Base-by-base conservation (phyloP, 1,140 invertebrate genomes). In the Leptestheria dahalacensis region DNA sequence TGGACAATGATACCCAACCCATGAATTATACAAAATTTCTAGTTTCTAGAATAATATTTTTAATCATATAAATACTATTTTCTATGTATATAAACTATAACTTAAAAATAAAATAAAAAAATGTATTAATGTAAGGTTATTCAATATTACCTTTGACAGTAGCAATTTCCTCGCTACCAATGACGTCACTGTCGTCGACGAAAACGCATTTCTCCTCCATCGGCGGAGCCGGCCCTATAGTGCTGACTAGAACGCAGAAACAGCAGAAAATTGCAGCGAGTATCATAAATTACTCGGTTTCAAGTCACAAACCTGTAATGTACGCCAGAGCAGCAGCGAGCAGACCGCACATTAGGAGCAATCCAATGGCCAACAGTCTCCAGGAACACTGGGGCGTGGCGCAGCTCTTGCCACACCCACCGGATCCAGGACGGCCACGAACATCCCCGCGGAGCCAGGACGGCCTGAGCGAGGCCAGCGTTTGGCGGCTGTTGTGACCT, bases 271-370 rank as follows among this genome's bases (percentile, higher is more conserved):
- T 18, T 41, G 1, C n/a, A 29, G 46, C 41, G n/a, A 33, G 24
- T 41, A 6, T 41, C 15, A 41, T 41, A 41, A 41, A 6, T 41
- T 41, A 41, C 6, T 41, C 33, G 33, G n/a, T 24, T 24, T 24
- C 1, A 54, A 20, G 11, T 26, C 21, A 23, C 20, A 48, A 9
- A 60, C 58, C 58, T 18, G 58, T 52, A 15, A 60, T 51, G 18
- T 60, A 60, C 48, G 58, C 58, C 18, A 60, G 49, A 15, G 58
- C 58, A 12, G 58, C 58, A 18, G 58, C 58, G 18, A 60, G 48
- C 20, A 60, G n/a, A 20, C 58, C 58, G 33, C 58, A 60, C 23
- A 49, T 50, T 11, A 60, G 58, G 18, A 60, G 48, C 15, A 60
- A 41, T 18, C 48, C 58, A 23, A 60, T 60, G 49, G 58, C 48